Conservation (phyloP, 2,888 invertebrate species). For the Petrolisthes manimaculis region DNA sequence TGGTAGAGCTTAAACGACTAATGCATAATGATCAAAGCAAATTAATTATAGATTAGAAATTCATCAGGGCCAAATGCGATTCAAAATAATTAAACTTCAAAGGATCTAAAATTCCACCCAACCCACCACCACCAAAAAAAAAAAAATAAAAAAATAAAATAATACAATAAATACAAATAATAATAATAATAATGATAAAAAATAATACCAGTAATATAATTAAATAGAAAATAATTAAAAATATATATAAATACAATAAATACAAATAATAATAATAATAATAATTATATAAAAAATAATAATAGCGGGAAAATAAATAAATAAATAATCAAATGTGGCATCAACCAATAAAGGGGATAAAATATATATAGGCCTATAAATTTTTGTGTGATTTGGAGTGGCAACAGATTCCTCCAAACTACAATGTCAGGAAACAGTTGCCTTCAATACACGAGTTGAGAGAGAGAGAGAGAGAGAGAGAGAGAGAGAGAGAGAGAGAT, state of each 20-base stretch:
- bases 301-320: not conserved
- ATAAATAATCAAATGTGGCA: not conserved
- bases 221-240: too few relatives aligned
- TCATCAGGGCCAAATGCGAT: not conserved
- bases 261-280: too few relatives aligned
- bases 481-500: too few relatives aligned
- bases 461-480: too few relatives aligned
- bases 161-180: not conserved
- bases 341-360: not conserved
- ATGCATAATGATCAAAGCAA: too few relatives aligned
- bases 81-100: not conserved
- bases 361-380: not conserved
- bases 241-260: too few relatives aligned
- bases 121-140: not conserved
- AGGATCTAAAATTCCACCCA: not conserved
- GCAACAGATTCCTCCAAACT: not conserved
- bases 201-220: too few relatives aligned
- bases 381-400: not conserved
- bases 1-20: too few relatives aligned
- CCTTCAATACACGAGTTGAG: too few relatives aligned
- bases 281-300: not conserved
- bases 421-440: not conserved
- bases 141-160: not conserved
- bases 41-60: too few relatives aligned
- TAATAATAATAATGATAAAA: not conserved